Percentiles rank a stretch among this genome's conserved stretches.
Conservation (phyloP, 2,113 vertebrate genomes). For the Eleginops maclovinus region DNA sequence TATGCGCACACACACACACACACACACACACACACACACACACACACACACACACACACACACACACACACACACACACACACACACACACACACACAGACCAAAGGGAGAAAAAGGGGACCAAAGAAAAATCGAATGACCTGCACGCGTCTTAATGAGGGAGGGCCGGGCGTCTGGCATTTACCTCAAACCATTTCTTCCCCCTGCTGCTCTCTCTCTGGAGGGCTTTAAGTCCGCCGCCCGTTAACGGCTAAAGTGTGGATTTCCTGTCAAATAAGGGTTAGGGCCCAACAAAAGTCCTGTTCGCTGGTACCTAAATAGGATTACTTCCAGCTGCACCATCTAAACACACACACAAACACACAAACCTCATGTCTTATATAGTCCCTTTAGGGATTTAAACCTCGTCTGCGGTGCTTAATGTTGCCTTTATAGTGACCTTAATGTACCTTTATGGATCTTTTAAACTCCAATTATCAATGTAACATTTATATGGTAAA, state of each 20-base stretch:
- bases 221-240: conserved; percentile 76
- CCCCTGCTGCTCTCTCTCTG: conserved; percentile 70
- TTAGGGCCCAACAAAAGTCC: conserved; percentile 79
- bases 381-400: conserved; percentile 55
- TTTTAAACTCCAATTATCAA: conserved; percentile 58
- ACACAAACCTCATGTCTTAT: conserved; percentile 49
- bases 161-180: conserved; percentile 71
- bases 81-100: conserved; percentile 40
- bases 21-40: conserved; percentile 23
- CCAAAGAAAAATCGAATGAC: conserved; percentile 73
- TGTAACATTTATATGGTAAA: conserved; percentile 41
- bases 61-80: conserved; percentile 17
- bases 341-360: conserved; percentile 42
- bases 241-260: conserved; percentile 84
- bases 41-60: conserved; percentile 50
- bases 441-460: conserved; percentile 51
- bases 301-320: conserved; percentile 71
- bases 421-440: conserved; percentile 57
- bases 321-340: conserved; percentile 82
- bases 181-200: conserved; percentile 72
- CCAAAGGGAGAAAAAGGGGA: conserved; percentile 60
- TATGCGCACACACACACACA: conserved; percentile 17
- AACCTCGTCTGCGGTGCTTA: conserved; percentile 36
- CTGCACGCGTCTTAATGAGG: conserved; percentile 82
- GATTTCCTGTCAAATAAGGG: conserved; percentile 84